Conservation (phyloP, 92 coral and sea anemone genomes). For the Porites divaricata region DNA sequence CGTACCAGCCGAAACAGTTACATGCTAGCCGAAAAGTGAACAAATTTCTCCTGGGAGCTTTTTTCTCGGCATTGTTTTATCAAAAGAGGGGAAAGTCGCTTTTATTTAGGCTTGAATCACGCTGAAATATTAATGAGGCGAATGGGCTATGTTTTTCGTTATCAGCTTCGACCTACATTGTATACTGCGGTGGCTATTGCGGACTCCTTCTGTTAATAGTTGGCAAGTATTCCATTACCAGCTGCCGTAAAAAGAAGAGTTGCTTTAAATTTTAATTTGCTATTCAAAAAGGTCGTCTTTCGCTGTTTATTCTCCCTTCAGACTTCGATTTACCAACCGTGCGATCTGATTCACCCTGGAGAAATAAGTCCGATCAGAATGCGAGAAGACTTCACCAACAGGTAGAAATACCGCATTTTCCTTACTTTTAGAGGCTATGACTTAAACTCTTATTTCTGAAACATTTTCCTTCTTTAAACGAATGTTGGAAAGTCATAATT, state of each 20-base stretch:
- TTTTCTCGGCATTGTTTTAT: background rate
- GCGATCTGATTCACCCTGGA: constrained; percentile 1
- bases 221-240: constrained; percentile 18
- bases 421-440: background rate
- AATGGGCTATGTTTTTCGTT: constrained; percentile 25
- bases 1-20: background rate
- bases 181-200: constrained; percentile 30
- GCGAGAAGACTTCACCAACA: background rate
- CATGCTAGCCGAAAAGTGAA: background rate
- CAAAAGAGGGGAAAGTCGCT: background rate
- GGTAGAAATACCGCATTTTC: constrained; percentile 20
- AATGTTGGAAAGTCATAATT: background rate
- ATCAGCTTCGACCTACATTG: constrained; percentile 32
- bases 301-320: constrained; percentile 14
- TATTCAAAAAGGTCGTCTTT: constrained; percentile 30
- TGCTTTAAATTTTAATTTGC: constrained; percentile 49
- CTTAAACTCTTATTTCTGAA: background rate
- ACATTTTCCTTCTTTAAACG: background rate
- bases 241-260: constrained; percentile 21
- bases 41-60: background rate
- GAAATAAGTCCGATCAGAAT: background rate
- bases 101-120: constrained; percentile 5
- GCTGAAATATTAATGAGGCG: constrained; percentile 44
- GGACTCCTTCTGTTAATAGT: constrained; percentile 25
- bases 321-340: constrained; percentile 16